A percentile compares a stretch with the other conserved stretches of the same genome.
Conservation (phyloP, 2,888 invertebrate species). For the Tiliacea citrago region DNA sequence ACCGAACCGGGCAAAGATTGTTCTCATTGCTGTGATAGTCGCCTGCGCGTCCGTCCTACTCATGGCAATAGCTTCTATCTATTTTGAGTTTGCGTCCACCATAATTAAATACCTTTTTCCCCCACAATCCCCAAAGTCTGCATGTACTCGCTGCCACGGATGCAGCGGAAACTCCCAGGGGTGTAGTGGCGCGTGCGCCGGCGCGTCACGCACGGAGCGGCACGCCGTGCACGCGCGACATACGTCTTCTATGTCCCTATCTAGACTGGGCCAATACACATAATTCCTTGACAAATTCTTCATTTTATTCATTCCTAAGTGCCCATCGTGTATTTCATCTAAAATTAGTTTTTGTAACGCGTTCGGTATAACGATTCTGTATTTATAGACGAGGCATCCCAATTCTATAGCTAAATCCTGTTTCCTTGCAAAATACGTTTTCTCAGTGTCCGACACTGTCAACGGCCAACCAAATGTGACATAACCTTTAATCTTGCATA, state of each 20-base stretch:
- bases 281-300: not conserved
- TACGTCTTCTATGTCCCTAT: not conserved
- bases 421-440: not conserved
- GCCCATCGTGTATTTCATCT: not conserved
- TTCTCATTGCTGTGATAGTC: conserved; percentile 3
- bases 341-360: conserved; percentile 2
- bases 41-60: conserved; percentile 4
- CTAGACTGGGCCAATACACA: not conserved
- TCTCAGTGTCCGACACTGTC: conserved; percentile 1
- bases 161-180: not conserved
- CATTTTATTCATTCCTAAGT: conserved; percentile 9
- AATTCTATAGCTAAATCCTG: not conserved
- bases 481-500: not conserved
- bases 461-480: conserved; percentile 3
- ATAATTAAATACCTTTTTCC: not conserved
- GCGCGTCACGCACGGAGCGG: not conserved
- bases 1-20: conserved; percentile 3
- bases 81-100: conserved; percentile 10
- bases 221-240: not conserved
- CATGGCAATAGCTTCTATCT: conserved; percentile 12
- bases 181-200: not conserved
- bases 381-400: conserved; percentile 3
- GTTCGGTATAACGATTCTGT: conserved; percentile 4
- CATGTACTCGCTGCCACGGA: not conserved
- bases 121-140: not conserved